Conservation (phyloP, 2,797 vertebrate genomes). For the Sphaeramia orbicularis region DNA sequence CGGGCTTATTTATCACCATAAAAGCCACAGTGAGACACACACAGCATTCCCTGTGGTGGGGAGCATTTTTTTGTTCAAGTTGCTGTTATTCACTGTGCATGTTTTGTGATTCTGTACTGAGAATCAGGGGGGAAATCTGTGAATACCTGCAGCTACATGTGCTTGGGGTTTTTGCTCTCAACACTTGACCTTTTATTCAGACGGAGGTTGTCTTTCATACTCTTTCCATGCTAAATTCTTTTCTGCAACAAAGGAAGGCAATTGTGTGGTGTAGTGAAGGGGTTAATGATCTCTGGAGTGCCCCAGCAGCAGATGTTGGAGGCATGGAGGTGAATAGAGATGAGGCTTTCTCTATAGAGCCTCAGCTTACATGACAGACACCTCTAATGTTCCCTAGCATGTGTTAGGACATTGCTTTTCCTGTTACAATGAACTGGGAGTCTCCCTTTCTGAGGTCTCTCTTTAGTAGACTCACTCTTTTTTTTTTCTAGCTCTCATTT, state of each 20-base stretch:
- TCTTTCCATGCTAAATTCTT: conserved; percentile 54
- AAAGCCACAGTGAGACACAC: conserved; percentile 36
- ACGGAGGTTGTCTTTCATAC: conserved; percentile 39
- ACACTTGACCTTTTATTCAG: conserved; percentile 64
- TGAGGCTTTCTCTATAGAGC: conserved; percentile 75
- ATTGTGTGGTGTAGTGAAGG: conserved; percentile 59
- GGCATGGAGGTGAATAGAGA: conserved; percentile 83
- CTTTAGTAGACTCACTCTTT: conserved; percentile 36
- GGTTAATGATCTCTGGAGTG: conserved; percentile 81
- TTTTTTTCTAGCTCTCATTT: conserved; percentile 13
- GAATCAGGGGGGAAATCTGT: conserved; percentile 16
- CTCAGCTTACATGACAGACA: conserved; percentile 73
- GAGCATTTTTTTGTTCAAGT: conserved; percentile 35
- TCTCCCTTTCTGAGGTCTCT: conserved; percentile 50
- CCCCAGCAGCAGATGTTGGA: conserved; percentile 82
- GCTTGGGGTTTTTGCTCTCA: conserved; percentile 30
- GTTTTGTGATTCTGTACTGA: conserved; percentile 33
- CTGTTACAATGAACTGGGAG: conserved; percentile 70
- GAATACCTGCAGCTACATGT: conserved; percentile 6
- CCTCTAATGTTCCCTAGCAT: conserved; percentile 69
- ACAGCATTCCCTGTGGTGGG: conserved; percentile 19
- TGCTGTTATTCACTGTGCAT: conserved; percentile 26
- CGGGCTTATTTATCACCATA: conserved; percentile 32
- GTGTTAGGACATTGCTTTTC: conserved; percentile 70
- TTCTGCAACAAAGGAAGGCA: conserved; percentile 64